Evolutionary conservation across 2,113 vertebrate species (phyloP).

Genomic region (Paramormyrops kingsleyae): DNA sequence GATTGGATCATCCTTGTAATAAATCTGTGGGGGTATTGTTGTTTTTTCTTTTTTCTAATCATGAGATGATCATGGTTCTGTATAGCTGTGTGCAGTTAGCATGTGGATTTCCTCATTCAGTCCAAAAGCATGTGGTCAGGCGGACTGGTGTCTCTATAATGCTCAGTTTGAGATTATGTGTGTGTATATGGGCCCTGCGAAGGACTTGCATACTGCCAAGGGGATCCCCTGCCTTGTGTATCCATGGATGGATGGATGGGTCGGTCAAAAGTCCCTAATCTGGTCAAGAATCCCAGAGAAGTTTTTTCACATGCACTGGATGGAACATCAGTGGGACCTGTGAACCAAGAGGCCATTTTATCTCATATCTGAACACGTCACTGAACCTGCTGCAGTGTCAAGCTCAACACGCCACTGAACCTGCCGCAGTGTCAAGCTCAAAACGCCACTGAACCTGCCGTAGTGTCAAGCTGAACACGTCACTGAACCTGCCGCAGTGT

Average conservation of each 20-base stretch:
- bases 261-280: background rate
- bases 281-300: background rate
- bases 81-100: background rate
- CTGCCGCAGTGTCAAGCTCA: background rate
- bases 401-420: background rate
- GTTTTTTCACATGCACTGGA: background rate
- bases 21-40: background rate
- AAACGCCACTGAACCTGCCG: background rate
- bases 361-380: background rate
- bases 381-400: background rate
- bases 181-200: background rate
- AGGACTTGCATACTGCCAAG: background rate
- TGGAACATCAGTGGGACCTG: background rate
- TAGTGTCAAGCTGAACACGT: background rate
- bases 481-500: background rate
- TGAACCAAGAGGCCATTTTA: background rate
- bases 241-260: background rate
- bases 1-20: background rate
- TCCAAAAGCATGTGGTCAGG: background rate
- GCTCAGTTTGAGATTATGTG: background rate
- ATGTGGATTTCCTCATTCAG: background rate
- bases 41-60: background rate
- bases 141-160: background rate
- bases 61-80: background rate
- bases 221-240: background rate